Conservation (phyloP, 2,888 invertebrate species). For the Maniola hyperantus region DNA sequence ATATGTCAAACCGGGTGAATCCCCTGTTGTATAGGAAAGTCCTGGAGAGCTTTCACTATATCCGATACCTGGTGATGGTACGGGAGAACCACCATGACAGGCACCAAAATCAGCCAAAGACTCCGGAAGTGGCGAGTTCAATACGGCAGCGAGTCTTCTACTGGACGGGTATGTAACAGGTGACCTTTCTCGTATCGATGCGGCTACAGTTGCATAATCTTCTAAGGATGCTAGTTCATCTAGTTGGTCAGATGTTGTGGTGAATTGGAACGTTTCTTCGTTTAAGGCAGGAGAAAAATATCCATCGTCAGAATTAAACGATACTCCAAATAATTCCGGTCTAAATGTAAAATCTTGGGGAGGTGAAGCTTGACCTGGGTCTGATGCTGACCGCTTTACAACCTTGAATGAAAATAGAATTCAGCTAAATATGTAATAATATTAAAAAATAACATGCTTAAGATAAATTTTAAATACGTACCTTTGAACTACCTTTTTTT, state of each 20-base stretch:
- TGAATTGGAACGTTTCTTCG: constrained; percentile 89
- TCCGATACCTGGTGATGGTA: constrained; percentile 79
- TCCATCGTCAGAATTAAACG: constrained; percentile 85
- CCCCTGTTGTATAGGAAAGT: constrained; percentile 89
- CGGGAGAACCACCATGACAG: constrained; percentile 84
- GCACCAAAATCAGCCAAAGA: constrained; percentile 92
- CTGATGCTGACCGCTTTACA: constrained; percentile 89
- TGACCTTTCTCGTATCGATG: constrained; percentile 82
- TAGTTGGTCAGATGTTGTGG: constrained; percentile 83
- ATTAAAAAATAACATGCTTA: background rate
- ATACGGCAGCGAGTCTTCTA: constrained; percentile 88
- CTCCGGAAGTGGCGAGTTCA: constrained; percentile 90
- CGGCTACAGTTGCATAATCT: constrained; percentile 83
- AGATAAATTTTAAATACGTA: constrained; percentile 43
- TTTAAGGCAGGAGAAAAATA: constrained; percentile 86
- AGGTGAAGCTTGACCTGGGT: constrained; percentile 85
- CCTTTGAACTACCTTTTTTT: constrained; percentile 86
- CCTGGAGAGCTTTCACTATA: constrained; percentile 82
- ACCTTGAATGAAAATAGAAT: constrained; percentile 57
- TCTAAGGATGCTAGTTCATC: constrained; percentile 85
- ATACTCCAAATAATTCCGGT: constrained; percentile 84
- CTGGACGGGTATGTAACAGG: constrained; percentile 85
- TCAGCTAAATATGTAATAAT: background rate
- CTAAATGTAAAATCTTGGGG: constrained; percentile 84
- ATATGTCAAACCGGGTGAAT: constrained; percentile 71